Percentiles rank a stretch among this genome's conserved stretches.
phyloP scores from a whole-genome alignment of 1,140 invertebrate genomes.

The Acromyrmex echinatior region DNA sequence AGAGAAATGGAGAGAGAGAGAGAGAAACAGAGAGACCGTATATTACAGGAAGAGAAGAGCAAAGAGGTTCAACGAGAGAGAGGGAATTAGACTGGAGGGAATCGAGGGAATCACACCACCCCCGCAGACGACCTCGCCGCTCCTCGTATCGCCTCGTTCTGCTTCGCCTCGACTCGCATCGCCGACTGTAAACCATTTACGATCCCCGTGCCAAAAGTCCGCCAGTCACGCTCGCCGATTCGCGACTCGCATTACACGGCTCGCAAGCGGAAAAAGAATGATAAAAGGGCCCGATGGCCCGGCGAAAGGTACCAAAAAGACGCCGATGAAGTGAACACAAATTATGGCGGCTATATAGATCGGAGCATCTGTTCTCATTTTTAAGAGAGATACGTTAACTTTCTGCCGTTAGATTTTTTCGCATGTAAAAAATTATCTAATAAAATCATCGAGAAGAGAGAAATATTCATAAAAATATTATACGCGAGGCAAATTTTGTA shows the following conservation, averaged over 20 bases:
- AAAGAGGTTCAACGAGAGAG: conserved; percentile 66
- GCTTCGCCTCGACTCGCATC: conserved; percentile 73
- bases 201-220: conserved; percentile 76
- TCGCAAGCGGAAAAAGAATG: conserved; percentile 44
- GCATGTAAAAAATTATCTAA: background rate
- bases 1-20: conserved; percentile 57
- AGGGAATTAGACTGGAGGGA: conserved; percentile 58
- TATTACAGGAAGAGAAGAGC: conserved; percentile 44
- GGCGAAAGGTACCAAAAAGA: conserved; percentile 1
- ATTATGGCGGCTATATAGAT: background rate
- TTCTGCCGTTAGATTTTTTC: background rate
- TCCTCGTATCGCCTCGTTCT: conserved; percentile 78
- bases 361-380: background rate
- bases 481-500: background rate
- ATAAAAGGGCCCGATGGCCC: background rate
- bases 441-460: background rate
- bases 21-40: conserved; percentile 66
- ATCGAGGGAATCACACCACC: conserved; percentile 30
- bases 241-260: conserved; percentile 50
- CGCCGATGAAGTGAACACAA: conserved; percentile 15
- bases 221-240: conserved; percentile 78
- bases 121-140: conserved; percentile 74
- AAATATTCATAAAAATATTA: background rate
- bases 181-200: conserved; percentile 79
- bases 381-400: background rate